Evolutionary conservation across 1,140 invertebrate genomes (phyloP), one percentile per base, ranked within the genome.

Genomic region (Holcopasites calliopsidis): DNA sequence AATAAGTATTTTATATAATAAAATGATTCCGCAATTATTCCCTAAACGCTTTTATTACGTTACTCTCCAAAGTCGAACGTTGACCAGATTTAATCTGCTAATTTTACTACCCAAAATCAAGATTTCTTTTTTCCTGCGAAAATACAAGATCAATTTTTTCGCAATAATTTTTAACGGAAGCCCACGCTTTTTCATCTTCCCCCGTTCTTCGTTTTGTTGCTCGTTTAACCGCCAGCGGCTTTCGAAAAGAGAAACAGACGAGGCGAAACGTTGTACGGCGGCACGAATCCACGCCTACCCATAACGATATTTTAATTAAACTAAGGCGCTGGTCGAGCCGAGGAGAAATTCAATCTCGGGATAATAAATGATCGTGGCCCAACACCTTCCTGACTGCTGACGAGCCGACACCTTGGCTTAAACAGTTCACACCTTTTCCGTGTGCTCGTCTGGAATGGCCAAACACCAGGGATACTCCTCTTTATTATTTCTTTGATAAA

Each of bases 231-330:
- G 61, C 35, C 57, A 64, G 81, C 76, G 58, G 44, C 66, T 79
- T 76, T 82, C 71, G 66, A 84, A 82, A 80, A 84, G 64, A 38
- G 62, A 79, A 77, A 55, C 77, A 74, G 74, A 78, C 70, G 66
- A 79, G 82, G 79, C 69, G 82, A 77, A 83, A 84, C 78, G 82
- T 77, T 81, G 83, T 79, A 87, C 87, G 85, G 85, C 83, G 87
- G 88, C 85, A 88, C 81, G 85, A 89, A 90, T 91, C 88, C 89
- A 90, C 91, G 91, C 91, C 91, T 92, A 91, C 91, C 88, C 90
- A 91, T 92, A 92, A 92, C 90, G 90, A 92, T 92, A 92, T 92
- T 92, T 92, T 92, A 92, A 92, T 92, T 92, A 92, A 92, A 92
- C 87, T 86, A 85, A 90, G 86, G 87, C 85, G 88, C 83, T 85